A percentile compares a stretch with the other conserved stretches of the same genome.
These are phyloP conservation scores for Chironomus tentans DNA, from an alignment of 2,888 invertebrate genomes.

Conservation along the genomic window DNA sequence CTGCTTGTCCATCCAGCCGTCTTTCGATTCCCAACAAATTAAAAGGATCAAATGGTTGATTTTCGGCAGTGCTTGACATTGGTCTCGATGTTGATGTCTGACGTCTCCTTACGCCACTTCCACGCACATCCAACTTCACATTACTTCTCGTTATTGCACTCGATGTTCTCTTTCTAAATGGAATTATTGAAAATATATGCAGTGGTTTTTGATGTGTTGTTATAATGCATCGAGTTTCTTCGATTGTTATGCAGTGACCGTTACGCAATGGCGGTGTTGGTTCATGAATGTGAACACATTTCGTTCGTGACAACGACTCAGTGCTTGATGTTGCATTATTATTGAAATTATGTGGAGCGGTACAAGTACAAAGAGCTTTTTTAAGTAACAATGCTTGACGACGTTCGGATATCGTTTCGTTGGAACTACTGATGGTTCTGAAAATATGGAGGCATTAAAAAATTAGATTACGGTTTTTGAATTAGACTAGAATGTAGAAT, in stretches of 20 bases:
- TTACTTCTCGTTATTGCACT: background rate
- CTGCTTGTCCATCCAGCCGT: conserved; percentile 70
- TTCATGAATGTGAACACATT: background rate
- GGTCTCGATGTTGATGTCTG: conserved; percentile 77
- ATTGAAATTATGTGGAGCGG: background rate
- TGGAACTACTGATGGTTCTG: conserved; percentile 17
- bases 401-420: conserved; percentile 3
- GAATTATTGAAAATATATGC: conserved; percentile 32
- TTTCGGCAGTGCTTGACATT: conserved; percentile 70
- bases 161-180: background rate
- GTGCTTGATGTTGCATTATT: background rate
- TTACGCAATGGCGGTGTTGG: background rate
- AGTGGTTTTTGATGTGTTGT: conserved; percentile 10
- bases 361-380: conserved; percentile 5
- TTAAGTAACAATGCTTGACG: conserved; percentile 7
- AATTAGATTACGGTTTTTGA: too few relatives aligned
- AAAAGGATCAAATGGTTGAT: conserved; percentile 68
- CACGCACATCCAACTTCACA: conserved; percentile 47
- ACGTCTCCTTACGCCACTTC: conserved; percentile 65
- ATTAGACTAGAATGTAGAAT: too few relatives aligned
- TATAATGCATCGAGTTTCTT: conserved; percentile 19
- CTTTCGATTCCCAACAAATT: conserved; percentile 71
- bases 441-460: too few relatives aligned
- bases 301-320: background rate
- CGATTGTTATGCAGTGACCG: background rate